Base-by-base conservation (phyloP, 2,888 invertebrate genomes). In the Temnothorax ravouxi region DNA sequence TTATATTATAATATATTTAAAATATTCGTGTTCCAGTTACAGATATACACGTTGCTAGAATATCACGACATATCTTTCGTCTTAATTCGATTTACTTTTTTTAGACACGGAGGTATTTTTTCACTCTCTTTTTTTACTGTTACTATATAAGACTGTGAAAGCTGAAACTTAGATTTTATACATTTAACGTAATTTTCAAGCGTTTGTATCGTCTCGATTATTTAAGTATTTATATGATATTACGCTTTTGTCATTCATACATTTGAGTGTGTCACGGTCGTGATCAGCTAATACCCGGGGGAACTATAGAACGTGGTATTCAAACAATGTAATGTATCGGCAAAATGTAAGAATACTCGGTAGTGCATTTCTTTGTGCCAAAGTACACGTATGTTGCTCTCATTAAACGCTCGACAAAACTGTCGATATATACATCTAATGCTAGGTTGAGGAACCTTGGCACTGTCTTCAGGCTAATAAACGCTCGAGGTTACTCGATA, bases 141-240 rank as follows among this genome's bases (percentile, higher is more conserved):
- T 84, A 86, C 44, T 64, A 34, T 84, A 41, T 79, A 62, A 71
- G 74, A 80, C 72, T 80, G 79, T 59, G 34, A 21, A 11, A 34
- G 25, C 47, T 59, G 18, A 59, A 77, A 77, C 18, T 18, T 72
- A 72, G 72, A 44, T 84, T 84, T 75, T 76, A 54, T 83, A 72
- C 21, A 75, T 18, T 59, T 59, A 66, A 82, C 50, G 41, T 76
- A 64, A 83, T 61, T 75, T 25, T 80, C 77, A 72, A 67, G 76
- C 47, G 38, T 56, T 9, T 34, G 29, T 83, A 76, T 38, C 5
- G 50, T 77, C 47, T 79, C 34, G 13, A 72, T 71, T 79, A 44
- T 71, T 79, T 83, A 86, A 54, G 52, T 84, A 84, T 88, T 88
- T 80, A 80, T 83, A 64, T 21, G 76, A 81, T 67, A 86, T 77